A percentile compares a stretch with the other conserved stretches of the same genome.
Evolutionary conservation across 2,888 invertebrate genomes (phyloP).

Genomic region (Gibbula magus): DNA sequence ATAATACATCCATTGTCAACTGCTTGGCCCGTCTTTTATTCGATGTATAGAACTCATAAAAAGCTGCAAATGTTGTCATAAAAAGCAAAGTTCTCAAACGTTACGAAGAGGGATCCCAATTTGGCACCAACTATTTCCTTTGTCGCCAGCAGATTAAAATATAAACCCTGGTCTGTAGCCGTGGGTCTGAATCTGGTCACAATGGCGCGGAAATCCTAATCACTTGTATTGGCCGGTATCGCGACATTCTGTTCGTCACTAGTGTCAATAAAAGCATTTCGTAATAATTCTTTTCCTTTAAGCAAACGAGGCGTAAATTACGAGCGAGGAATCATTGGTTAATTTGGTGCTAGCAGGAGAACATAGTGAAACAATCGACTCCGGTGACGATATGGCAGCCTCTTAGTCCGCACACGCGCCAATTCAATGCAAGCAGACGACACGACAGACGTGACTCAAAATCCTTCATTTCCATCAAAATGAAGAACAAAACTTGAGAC

Average conservation of each 20-base stretch:
- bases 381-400: not conserved
- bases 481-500: slow-evolving; percentile 27
- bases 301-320: slow-evolving; percentile 41
- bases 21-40: not conserved
- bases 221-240: slow-evolving; percentile 9
- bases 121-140: slow-evolving; percentile 24
- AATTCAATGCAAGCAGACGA: slow-evolving; percentile 30
- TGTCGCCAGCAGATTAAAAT: slow-evolving; percentile 27
- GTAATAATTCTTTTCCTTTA: slow-evolving; percentile 42
- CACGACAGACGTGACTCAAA: slow-evolving; percentile 27
- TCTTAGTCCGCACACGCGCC: not conserved
- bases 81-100: not conserved
- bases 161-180: slow-evolving; percentile 18
- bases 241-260: slow-evolving; percentile 25
- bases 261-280: slow-evolving; percentile 38
- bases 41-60: slow-evolving; percentile 2
- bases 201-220: slow-evolving; percentile 21
- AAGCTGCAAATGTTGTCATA: slow-evolving; percentile 15
- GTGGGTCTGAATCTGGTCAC: not conserved
- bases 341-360: slow-evolving; percentile 35
- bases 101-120: slow-evolving; percentile 10
- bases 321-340: slow-evolving; percentile 37
- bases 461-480: slow-evolving; percentile 42
- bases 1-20: slow-evolving; percentile 13
- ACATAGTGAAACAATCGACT: slow-evolving; percentile 8